Base-by-base conservation (phyloP, 2,888 invertebrate species). In the Rhingia rostrata region DNA sequence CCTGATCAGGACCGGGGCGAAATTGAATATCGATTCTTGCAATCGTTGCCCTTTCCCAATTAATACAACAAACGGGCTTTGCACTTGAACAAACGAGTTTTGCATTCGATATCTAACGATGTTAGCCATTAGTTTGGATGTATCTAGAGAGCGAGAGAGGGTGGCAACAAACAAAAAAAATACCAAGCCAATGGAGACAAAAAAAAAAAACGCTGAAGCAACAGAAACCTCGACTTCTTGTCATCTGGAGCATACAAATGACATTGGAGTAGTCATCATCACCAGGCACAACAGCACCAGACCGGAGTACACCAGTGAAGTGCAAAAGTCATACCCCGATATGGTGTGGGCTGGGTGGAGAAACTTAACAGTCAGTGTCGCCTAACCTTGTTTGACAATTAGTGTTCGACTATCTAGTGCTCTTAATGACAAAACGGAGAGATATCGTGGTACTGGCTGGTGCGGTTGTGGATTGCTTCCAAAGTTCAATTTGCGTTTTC, bases 71-170 rank as follows among this genome's bases (percentile, higher is more conserved):
- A 75, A 83, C 73, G 83, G 49, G 54, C 70, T 73, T 54, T 45
- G 69, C 63, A 83, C 83, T 83, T 79, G 78, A 78, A 74, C 73
- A 83, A 83, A 83, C 69, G 83, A 83, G 73, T 78, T 79, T 83
- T 83, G 79, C 83, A 83, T 78, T 79, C 69, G 83, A 79, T 83
- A 83, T 79, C 83, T 83, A 83, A 83, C 83, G 83, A 83, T 78
- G 78, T 83, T 77, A 67, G 72, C 77, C 77, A 82, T 82, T 82
- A 82, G 82, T 72, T 77, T 67, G 72, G 82, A 77, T 77, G 77
- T 33, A 67, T 14, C 30, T 64, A 35, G 43, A 12, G 12, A 41
- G 6, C 7, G 41, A 14, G 33, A 37, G 6, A 3, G 32, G 6
- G 6, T 7, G 22, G 6, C n/a, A 35, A 30, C 3, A 49, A 32